These are phyloP conservation scores for Sebastes kiyomatsui DNA, from an alignment of 2,797 vertebrate genomes.

Conservation along the genomic window DNA sequence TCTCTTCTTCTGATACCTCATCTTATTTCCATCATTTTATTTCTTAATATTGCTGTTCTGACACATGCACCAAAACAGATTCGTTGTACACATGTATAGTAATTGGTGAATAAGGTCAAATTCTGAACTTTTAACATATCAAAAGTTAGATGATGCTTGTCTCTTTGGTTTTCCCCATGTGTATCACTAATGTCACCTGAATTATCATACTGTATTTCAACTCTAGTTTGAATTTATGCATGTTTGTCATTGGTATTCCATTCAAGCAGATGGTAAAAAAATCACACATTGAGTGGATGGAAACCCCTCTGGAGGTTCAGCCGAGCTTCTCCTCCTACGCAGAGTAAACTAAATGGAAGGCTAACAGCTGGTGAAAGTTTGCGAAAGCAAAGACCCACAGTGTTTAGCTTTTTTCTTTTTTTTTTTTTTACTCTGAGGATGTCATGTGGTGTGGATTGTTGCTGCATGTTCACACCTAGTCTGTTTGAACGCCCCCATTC, in stretches of 20 bases:
- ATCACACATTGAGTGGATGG: background rate
- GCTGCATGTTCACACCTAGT: slow-evolving; percentile 7
- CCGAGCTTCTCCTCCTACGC: slow-evolving; percentile 31
- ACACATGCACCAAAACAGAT: background rate
- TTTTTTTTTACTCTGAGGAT: background rate
- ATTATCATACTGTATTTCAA: background rate
- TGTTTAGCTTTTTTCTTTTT: too few species aligned
- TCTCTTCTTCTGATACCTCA: background rate
- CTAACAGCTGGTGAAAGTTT: slow-evolving; percentile 30
- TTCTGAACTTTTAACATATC: background rate
- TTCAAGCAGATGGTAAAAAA: slow-evolving; percentile 30
- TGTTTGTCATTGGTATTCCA: background rate
- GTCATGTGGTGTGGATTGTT: background rate
- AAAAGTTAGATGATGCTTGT: background rate
- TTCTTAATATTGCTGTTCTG: too few species aligned
- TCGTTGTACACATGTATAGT: background rate
- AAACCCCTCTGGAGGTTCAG: slow-evolving; percentile 16
- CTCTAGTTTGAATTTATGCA: background rate
- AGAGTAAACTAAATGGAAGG: slow-evolving; percentile 2
- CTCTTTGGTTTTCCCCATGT: background rate
- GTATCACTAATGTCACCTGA: background rate
- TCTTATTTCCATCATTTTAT: background rate
- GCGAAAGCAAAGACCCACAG: background rate
- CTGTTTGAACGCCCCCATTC: background rate
- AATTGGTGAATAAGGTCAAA: background rate